phyloP scores from a whole-genome alignment of 2,888 invertebrate genomes.

The Nematopogon swammerdamellus region DNA sequence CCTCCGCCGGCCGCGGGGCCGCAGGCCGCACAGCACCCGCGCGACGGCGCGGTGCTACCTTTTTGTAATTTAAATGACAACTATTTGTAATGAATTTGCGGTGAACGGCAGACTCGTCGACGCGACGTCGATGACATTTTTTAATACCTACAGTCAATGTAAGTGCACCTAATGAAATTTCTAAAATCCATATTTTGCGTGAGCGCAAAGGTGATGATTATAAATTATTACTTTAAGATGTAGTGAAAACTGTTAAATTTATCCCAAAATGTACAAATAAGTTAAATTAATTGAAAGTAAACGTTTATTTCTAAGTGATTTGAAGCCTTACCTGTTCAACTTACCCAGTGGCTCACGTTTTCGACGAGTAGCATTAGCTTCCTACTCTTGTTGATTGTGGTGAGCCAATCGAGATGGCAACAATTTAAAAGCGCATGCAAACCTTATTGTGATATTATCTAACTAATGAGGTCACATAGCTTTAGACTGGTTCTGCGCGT shows the following conservation, averaged over 20 bases:
- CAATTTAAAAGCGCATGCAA: no score
- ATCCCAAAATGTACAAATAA: slow-evolving; percentile 57
- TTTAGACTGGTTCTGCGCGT: no score
- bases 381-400: no score
- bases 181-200: background rate
- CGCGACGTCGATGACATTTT: background rate
- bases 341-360: background rate
- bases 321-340: slow-evolving; percentile 20
- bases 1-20: slow-evolving; percentile 33
- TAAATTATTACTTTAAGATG: slow-evolving; percentile 23
- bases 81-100: slow-evolving; percentile 4
- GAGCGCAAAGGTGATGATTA: background rate
- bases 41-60: slow-evolving; percentile 11
- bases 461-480: no score
- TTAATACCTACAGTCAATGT: background rate
- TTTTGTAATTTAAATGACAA: slow-evolving; percentile 52
- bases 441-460: no score
- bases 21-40: background rate
- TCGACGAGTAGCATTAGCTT: background rate
- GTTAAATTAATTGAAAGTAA: slow-evolving; percentile 43
- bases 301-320: slow-evolving; percentile 40
- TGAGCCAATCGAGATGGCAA: no score
- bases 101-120: slow-evolving; percentile 4
- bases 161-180: no score
- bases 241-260: slow-evolving; percentile 54